Evolutionary conservation across 2,113 vertebrate species (phyloP).

Genomic region (Bujurquina vittata): DNA sequence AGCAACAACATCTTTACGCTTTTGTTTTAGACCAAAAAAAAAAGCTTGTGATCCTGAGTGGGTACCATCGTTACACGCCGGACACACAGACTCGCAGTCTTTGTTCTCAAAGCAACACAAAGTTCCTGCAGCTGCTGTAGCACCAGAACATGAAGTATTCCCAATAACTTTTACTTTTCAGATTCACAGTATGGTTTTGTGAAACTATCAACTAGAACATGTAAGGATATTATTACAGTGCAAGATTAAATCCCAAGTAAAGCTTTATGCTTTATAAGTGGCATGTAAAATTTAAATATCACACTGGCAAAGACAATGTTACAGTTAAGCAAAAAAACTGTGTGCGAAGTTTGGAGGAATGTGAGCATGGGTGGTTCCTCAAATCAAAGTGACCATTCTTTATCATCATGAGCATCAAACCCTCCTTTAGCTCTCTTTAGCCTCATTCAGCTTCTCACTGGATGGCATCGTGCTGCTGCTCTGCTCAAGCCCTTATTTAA

Average conservation of each 20-base stretch:
- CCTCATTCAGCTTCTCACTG: neutral
- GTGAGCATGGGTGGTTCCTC: neutral
- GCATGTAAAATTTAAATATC: neutral
- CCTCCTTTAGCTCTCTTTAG: neutral
- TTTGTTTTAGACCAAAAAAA: neutral
- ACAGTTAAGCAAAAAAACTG: neutral
- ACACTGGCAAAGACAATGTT: neutral
- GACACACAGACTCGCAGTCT: neutral
- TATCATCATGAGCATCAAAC: neutral
- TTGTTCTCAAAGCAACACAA: too few relatives aligned
- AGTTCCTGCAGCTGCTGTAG: neutral
- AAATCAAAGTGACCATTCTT: neutral
- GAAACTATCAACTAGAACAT: neutral
- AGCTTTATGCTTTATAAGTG: neutral
- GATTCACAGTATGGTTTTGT: neutral
- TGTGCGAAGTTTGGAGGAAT: rapidly evolving
- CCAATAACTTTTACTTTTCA: neutral
- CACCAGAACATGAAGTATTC: too few relatives aligned
- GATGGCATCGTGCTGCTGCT: neutral
- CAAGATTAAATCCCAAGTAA: neutral
- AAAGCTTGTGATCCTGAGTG: neutral
- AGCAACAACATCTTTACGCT: neutral
- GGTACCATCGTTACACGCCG: neutral
- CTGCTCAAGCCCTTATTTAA: neutral
- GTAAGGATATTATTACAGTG: rapidly evolving